Conservation (phyloP, 2,888 invertebrate species). For the Temnothorax ravouxi region DNA sequence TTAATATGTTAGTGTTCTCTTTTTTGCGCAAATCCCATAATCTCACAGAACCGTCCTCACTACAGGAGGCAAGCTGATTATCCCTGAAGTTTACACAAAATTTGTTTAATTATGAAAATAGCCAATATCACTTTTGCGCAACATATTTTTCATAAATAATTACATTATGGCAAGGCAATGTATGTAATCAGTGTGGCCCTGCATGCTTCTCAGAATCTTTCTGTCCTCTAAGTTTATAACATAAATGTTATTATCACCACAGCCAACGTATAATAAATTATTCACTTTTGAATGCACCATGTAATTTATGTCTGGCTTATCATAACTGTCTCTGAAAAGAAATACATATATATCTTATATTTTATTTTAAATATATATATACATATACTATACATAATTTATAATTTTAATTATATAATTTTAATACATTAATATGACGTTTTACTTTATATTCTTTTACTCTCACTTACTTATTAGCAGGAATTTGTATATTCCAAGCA, state of each 20-base stretch:
- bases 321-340: conserved; percentile 88
- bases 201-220: conserved; percentile 88
- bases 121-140: background rate
- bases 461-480: conserved; percentile 86
- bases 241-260: conserved; percentile 94
- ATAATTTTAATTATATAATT: conserved; percentile 35
- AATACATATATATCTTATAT: background rate
- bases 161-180: conserved; percentile 91
- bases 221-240: conserved; percentile 93
- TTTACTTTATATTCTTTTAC: conserved; percentile 20
- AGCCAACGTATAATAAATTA: conserved; percentile 91
- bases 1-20: conserved; percentile 90
- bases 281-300: conserved; percentile 89
- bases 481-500: conserved; percentile 91
- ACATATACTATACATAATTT: background rate
- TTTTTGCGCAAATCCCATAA: conserved; percentile 92
- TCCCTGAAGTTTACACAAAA: conserved; percentile 86
- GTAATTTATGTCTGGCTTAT: conserved; percentile 93
- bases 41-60: conserved; percentile 95
- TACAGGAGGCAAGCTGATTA: conserved; percentile 91
- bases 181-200: conserved; percentile 93
- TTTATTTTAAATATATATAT: background rate
- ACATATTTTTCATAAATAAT: conserved; percentile 77
- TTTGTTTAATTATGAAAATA: background rate
- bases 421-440: background rate